phyloP scores from a whole-genome alignment of 2,797 vertebrate species.

The Gouania willdenowi region DNA sequence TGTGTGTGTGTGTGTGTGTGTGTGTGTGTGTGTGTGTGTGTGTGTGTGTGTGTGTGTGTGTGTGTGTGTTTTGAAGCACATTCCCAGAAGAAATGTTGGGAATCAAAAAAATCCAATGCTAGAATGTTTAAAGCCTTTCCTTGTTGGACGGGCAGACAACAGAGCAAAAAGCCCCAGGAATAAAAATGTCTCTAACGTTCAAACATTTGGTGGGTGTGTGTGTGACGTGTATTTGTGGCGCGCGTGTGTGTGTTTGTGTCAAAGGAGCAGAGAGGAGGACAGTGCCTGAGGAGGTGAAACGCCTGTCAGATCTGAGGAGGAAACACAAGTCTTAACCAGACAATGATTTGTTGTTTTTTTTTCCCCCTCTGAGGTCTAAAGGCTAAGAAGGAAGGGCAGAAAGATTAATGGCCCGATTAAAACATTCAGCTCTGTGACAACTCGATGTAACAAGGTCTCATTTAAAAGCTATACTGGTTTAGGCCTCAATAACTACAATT shows the following conservation, averaged over 20 bases:
- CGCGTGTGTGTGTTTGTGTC: conserved; percentile 7
- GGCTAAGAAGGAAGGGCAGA: conserved; percentile 48
- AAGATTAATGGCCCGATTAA: conserved; percentile 49
- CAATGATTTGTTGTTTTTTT: conserved; percentile 51
- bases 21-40: not conserved
- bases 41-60: conserved; percentile 3
- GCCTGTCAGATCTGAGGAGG: conserved; percentile 50
- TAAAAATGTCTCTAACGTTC: conserved; percentile 49
- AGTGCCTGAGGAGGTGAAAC: conserved; percentile 46
- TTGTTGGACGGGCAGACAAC: conserved; percentile 30
- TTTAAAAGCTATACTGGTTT: conserved; percentile 12
- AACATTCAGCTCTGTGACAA: conserved; percentile 14
- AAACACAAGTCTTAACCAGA: conserved; percentile 54
- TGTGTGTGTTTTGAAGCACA: conserved; percentile 13
- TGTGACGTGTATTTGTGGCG: not conserved
- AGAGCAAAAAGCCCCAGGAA: conserved; percentile 47
- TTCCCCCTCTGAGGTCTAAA: conserved; percentile 51
- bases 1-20: conserved; percentile 1
- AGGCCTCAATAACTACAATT: conserved; percentile 5
- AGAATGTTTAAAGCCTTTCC: conserved; percentile 27
- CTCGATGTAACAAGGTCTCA: conserved; percentile 5
- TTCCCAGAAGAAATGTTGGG: conserved; percentile 19
- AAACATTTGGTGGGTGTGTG: conserved; percentile 30
- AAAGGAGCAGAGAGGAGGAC: conserved; percentile 20
- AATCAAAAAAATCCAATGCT: conserved; percentile 29